Evolutionary conservation across 2,888 invertebrate genomes (phyloP).

Genomic region (Cataglyphis rosenhaueri): DNA sequence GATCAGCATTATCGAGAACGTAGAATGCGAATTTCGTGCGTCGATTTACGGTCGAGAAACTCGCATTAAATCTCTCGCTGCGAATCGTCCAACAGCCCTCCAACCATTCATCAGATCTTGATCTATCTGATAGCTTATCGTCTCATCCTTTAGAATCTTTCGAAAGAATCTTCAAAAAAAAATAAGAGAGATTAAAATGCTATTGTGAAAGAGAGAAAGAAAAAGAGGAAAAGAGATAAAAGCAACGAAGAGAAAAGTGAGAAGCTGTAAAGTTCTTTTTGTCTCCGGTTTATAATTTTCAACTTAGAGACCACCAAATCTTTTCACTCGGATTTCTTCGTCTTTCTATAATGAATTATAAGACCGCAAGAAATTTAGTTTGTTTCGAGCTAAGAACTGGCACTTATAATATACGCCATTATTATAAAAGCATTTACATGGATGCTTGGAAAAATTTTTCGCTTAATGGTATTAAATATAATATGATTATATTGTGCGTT

Average conservation of each 20-base stretch:
- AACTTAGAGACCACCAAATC: conserved; percentile 3
- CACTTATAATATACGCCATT: not conserved
- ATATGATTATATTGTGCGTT: not conserved
- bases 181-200: conserved; percentile 39
- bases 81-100: not conserved
- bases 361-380: not conserved
- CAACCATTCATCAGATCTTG: not conserved
- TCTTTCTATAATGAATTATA: not conserved
- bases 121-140: not conserved
- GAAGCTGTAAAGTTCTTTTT: not conserved
- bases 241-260: not conserved
- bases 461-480: conserved; percentile 17
- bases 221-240: not conserved
- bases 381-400: not conserved
- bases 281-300: conserved; percentile 21
- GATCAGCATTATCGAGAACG: not conserved
- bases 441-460: not conserved
- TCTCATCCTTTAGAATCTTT: conserved; percentile 30
- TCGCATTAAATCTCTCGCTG: not conserved
- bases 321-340: conserved; percentile 11
- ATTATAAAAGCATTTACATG: not conserved
- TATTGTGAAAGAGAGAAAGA: not conserved
- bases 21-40: not conserved
- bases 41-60: conserved; percentile 12
- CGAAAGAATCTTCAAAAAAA: conserved; percentile 29